Base-by-base conservation (phyloP, 2,888 invertebrate species). In the Mythimna ferrago region DNA sequence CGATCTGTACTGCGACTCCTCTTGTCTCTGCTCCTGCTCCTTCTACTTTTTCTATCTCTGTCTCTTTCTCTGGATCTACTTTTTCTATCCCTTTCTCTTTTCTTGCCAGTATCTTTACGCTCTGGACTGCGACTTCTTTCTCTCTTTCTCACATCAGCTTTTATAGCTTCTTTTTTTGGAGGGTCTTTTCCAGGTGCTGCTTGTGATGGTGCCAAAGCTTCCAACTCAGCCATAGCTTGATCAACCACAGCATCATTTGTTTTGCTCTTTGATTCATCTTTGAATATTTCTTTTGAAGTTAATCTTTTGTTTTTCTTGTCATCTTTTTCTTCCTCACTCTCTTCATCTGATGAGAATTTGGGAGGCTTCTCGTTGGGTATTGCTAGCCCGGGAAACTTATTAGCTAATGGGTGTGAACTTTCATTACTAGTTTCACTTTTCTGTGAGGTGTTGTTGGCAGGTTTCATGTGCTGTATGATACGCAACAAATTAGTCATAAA, bases 401-500 rank as follows among this genome's bases (percentile, higher is more conserved):
- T 91, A 0, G 97, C 97, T 56, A 98, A 89, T 62, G 96, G 95
- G 80, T 97, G 97, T 63, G 95, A 93, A 80, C 94, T 91, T 35
- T 89, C 89, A 44, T 61, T 41, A 35, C 83, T 83, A 71, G 87
- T 86, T 58, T 87, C 87, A 77, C 76, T 83, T 67, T 87, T 84
- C 51, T 92, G 89, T 32, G 84, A 51, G 56, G 92, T 92, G 64
- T 90, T 92, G 48, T 89, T 94, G 0, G 89, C 92, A 7, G 98
- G 98, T 91, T 98, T 98, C 99, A 99, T 99, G 88, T 99, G 98
- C 88, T 99, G 98, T 80, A 99, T 99, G 68, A 99, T 98, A 71
- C 99, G 97, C 44, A 99, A 97, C 53, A 99, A 96, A 93, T 99
- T 99, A 2, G 98, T 98, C 85, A 98, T 98, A 87, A 99, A 98